phyloP scores from a whole-genome alignment of 2,113 vertebrate genomes.

The Scomber scombrus region DNA sequence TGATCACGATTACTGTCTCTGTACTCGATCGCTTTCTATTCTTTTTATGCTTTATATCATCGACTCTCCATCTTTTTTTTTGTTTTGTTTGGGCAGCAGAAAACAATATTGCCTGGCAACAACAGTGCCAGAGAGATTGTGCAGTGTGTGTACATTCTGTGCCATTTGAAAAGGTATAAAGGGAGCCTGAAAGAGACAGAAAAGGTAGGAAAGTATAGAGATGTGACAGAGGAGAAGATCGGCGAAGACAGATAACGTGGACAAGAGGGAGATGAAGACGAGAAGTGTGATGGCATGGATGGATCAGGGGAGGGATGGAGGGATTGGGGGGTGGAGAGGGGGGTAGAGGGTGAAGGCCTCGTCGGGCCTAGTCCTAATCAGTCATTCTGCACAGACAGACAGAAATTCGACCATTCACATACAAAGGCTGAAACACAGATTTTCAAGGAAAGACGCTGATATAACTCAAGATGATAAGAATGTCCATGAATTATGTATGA shows the following conservation, averaged over 20 bases:
- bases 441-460: conserved; percentile 42
- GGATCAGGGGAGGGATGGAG: conserved; percentile 10
- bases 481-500: conserved; percentile 53
- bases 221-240: neutral
- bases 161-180: conserved; percentile 23
- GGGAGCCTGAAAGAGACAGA: conserved; percentile 9
- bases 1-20: conserved; percentile 7
- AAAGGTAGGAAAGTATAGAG: conserved; percentile 6
- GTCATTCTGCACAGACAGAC: conserved; percentile 31
- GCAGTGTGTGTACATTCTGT: conserved; percentile 27
- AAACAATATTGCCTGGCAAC: conserved; percentile 83
- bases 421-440: conserved; percentile 18
- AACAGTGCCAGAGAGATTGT: conserved; percentile 42
- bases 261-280: neutral
- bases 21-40: conserved; percentile 9
- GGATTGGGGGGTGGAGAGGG: neutral
- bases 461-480: conserved; percentile 56
- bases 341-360: conserved; percentile 10
- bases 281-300: conserved; percentile 11
- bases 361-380: conserved; percentile 21
- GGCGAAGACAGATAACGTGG: neutral
- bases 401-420: neutral
- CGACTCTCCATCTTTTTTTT: conserved; percentile 7
- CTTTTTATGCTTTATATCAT: conserved; percentile 27
- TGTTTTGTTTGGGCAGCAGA: conserved; percentile 61